Percentiles rank a stretch among this genome's conserved stretches.
These are phyloP conservation scores for Nyctibius bracteatus DNA, from an alignment of 2,113 vertebrate species.

Conservation along the genomic window DNA sequence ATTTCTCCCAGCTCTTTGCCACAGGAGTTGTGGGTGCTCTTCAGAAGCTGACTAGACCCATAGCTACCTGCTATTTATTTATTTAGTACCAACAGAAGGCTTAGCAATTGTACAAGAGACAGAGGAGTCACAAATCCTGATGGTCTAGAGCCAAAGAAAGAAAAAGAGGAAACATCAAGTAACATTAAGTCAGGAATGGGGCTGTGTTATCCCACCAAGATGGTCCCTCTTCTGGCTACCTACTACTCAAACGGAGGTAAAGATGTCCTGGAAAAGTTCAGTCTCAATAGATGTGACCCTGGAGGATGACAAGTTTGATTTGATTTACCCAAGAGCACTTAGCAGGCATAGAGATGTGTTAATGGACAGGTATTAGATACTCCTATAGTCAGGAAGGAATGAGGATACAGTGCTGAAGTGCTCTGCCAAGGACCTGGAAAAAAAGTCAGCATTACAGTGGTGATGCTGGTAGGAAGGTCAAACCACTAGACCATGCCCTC, in stretches of 20 bases:
- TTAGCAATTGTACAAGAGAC: neutral
- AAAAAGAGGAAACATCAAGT: neutral
- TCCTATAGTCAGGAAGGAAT: neutral
- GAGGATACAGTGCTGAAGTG: neutral
- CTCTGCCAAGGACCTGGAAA: neutral
- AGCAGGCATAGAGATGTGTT: too few relatives aligned
- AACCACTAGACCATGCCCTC: neutral
- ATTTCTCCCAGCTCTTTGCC: neutral
- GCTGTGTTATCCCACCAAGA: neutral
- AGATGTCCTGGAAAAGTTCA: neutral
- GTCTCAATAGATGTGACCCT: neutral
- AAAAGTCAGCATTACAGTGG: neutral
- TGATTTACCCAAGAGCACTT: neutral
- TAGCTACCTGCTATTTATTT: neutral
- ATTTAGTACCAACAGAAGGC: neutral
- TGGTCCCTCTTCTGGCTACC: neutral
- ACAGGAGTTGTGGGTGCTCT: neutral
- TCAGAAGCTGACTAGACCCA: neutral
- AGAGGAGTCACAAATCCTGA: neutral
- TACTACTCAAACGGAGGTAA: neutral
- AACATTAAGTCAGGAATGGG: neutral
- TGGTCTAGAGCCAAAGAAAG: neutral
- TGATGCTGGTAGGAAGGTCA: neutral
- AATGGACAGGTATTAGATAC: neutral
- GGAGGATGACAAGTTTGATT: neutral